Percentiles rank a stretch among this genome's conserved stretches.
These are phyloP conservation scores for Isoperla grammatica DNA, from an alignment of 2,888 invertebrate species.

Conservation along the genomic window DNA sequence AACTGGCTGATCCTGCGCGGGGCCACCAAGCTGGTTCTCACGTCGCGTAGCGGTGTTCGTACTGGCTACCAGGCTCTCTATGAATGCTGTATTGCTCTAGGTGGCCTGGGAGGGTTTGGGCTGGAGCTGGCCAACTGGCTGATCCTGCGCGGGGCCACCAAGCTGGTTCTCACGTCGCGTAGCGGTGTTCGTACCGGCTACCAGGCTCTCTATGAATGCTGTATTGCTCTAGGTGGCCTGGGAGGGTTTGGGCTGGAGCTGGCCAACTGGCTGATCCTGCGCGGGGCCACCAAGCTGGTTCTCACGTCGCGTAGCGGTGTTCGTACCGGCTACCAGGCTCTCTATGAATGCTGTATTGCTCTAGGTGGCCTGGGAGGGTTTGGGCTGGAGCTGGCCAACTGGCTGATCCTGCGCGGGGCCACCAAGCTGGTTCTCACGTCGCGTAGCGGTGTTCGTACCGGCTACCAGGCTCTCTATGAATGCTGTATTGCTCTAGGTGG, in stretches of 20 bases:
- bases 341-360: conserved; percentile 53
- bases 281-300: conserved; percentile 81
- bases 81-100: conserved; percentile 42
- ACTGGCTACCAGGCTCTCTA: conserved; percentile 90
- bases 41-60: conserved; percentile 83
- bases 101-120: conserved; percentile 94
- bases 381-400: conserved; percentile 87
- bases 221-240: conserved; percentile 58
- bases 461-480: conserved; percentile 86
- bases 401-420: conserved; percentile 86
- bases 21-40: conserved; percentile 76
- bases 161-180: conserved; percentile 81
- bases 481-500: conserved; percentile 55
- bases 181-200: conserved; percentile 89
- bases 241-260: conserved; percentile 97
- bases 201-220: conserved; percentile 79
- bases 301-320: conserved; percentile 87
- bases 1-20: conserved; percentile 86
- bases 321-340: conserved; percentile 86
- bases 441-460: conserved; percentile 81
- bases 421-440: conserved; percentile 79
- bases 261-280: conserved; percentile 77
- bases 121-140: conserved; percentile 90
- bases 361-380: conserved; percentile 89
- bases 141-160: conserved; percentile 76